phyloP scores from a whole-genome alignment of 2,113 vertebrate genomes.

The Phainopepla nitens region DNA sequence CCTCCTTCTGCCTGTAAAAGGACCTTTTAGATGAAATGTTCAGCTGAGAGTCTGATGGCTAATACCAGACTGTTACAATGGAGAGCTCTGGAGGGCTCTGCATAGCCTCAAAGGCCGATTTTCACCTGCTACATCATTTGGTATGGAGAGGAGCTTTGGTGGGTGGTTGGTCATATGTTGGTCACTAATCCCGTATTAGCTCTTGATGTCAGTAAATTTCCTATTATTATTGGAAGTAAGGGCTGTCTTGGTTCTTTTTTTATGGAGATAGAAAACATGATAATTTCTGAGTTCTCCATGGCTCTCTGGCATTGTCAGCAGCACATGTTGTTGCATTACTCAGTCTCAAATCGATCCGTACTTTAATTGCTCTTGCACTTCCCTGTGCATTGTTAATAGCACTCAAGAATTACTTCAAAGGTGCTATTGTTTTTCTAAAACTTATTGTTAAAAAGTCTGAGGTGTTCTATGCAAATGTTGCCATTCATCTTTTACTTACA shows the following conservation, averaged over 20 bases:
- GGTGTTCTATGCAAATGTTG: constrained; percentile 17
- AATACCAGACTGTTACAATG: not conserved
- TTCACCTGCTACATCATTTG: not conserved
- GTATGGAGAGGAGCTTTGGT: not conserved
- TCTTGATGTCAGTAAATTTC: not conserved
- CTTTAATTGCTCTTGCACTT: constrained; percentile 14
- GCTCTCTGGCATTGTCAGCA: not conserved
- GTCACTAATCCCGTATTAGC: not conserved
- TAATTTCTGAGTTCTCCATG: not conserved
- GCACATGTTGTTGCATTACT: not conserved
- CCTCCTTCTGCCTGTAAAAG: not conserved
- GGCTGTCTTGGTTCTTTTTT: not conserved
- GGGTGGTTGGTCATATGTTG: not conserved
- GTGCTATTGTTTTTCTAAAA: constrained; percentile 33
- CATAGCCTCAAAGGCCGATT: not conserved
- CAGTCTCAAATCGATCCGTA: not conserved
- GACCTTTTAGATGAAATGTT: not conserved
- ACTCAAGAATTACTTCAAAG: not conserved
- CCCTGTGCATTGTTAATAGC: not conserved
- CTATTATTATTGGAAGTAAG: not conserved
- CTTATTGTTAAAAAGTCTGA: not conserved
- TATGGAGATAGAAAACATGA: not conserved
- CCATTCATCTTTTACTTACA: not conserved
- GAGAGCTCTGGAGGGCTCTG: not conserved
- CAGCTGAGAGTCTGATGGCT: not conserved